phyloP scores from a whole-genome alignment of 2,888 invertebrate genomes.

The Stramonita haemastoma region DNA sequence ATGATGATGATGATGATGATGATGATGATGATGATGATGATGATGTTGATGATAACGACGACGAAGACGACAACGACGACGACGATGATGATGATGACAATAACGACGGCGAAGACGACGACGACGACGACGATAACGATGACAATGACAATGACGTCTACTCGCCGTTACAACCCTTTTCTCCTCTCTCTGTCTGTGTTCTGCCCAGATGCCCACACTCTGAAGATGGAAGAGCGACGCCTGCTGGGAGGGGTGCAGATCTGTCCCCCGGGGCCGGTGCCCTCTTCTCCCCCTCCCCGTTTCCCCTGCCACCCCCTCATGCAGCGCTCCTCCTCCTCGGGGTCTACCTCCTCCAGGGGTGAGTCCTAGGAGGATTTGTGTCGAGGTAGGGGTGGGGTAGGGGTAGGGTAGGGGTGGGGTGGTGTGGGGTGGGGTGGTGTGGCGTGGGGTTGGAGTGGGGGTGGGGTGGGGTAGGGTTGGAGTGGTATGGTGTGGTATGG shows the following conservation, averaged over 20 bases:
- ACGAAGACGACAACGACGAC: no score
- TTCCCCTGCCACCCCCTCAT: not conserved
- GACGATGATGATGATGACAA: not conserved
- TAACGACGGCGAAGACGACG: no score
- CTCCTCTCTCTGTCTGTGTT: not conserved
- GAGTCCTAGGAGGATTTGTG: not conserved
- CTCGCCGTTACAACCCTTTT: no score
- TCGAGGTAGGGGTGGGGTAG: not conserved
- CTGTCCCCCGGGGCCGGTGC: not conserved
- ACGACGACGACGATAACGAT: no score
- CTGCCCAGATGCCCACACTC: not conserved
- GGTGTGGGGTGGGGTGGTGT: no score
- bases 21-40: not conserved
- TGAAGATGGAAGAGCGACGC: not conserved
- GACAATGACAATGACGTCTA: no score
- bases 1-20: not conserved
- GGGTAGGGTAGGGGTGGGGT: not conserved
- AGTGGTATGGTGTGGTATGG: no score
- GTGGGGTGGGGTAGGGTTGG: no score
- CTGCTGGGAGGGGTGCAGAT: not conserved
- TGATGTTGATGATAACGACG: not conserved
- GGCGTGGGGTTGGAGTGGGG: no score
- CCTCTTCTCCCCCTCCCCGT: no score
- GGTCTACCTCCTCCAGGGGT: slow-evolving; percentile 6
- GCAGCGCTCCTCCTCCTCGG: not conserved